Conservation (phyloP, 2,888 invertebrate species). For the Poecilus cupreus region DNA sequence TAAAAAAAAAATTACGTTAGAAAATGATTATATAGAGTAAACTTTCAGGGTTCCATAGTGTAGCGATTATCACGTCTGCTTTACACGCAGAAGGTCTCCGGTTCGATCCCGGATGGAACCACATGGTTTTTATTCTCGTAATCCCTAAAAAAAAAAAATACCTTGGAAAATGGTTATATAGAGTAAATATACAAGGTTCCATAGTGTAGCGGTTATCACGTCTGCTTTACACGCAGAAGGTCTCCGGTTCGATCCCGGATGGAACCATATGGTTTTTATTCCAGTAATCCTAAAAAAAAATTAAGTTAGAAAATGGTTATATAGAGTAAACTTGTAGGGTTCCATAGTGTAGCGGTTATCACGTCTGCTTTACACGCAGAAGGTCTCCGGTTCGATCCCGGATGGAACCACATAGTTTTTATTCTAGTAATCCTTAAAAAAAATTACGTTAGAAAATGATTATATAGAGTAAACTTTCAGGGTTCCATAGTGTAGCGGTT, state of each 20-base stretch:
- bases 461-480: too few relatives aligned
- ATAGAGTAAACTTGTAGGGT: too few relatives aligned
- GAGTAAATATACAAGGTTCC: constrained; percentile 45
- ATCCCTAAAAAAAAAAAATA: too few relatives aligned
- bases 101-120: constrained; percentile 60
- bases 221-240: constrained; percentile 60
- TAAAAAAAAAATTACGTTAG: too few relatives aligned
- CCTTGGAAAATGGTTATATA: too few relatives aligned
- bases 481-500: constrained; percentile 60
- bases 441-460: too few relatives aligned
- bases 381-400: constrained; percentile 60
- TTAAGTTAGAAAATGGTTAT: too few relatives aligned
- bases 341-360: constrained; percentile 60
- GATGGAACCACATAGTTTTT: constrained; percentile 60
- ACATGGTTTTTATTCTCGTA: too few relatives aligned
- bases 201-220: constrained; percentile 60
- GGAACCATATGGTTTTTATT: constrained; percentile 36
- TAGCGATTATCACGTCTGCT: constrained; percentile 60
- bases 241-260: constrained; percentile 60
- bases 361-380: constrained; percentile 60
- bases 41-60: constrained; percentile 60
- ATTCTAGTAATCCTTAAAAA: too few relatives aligned
- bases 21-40: too few relatives aligned
- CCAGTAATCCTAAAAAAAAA: too few relatives aligned
- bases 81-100: constrained; percentile 60